Evolutionary conservation across 2,888 invertebrate species (phyloP), one percentile per base, ranked within the genome.

Genomic region (Cryptocheilus praepositus): DNA sequence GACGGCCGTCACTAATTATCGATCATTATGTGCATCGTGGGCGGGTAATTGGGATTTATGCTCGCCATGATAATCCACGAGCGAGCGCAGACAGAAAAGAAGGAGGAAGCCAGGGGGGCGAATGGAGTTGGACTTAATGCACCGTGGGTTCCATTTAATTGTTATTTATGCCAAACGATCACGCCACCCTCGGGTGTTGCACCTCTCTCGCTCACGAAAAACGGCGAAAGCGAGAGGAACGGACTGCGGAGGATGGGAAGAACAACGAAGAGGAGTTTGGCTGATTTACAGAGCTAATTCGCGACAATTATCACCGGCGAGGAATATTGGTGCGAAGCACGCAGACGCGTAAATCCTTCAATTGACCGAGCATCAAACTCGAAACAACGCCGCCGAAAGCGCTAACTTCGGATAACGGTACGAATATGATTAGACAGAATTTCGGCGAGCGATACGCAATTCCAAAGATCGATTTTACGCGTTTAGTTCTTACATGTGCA

Each of bases 21-120:
- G 77, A 79, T 81, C 81, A 83, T 85, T 85, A 81, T 81, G 79
- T 77, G 76, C 79, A 55, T 74, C 73, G 77, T 76, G 79, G 81
- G 79, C 80, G 77, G 77, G 75, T 83, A 86, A 85, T 84, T 83
- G 80, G 81, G 74, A 86, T 85, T 86, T 85, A 86, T 82, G 79
- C 71, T 76, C 77, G 72, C 80, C 77, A 67, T 71, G 82, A 83
- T 86, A 82, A 86, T 81, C 80, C 77, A 68, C 62, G 64, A 70
- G 73, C 70, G 62, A 58, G 44, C 54, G 21, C 46, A 57, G 51
- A 51, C 18, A 43, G 54, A 45, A 56, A 61, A 59, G 61, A 16
- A 64, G 55, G 45, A 55, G 70, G 61, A 63, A 58, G 67, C 55
- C 55, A 61, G 36, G 64, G 51, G 65, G 65, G 43, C 61, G 67